These are phyloP conservation scores for Cyanoderma ruficeps DNA, from an alignment of 2,113 vertebrate genomes.

Conservation along the genomic window DNA sequence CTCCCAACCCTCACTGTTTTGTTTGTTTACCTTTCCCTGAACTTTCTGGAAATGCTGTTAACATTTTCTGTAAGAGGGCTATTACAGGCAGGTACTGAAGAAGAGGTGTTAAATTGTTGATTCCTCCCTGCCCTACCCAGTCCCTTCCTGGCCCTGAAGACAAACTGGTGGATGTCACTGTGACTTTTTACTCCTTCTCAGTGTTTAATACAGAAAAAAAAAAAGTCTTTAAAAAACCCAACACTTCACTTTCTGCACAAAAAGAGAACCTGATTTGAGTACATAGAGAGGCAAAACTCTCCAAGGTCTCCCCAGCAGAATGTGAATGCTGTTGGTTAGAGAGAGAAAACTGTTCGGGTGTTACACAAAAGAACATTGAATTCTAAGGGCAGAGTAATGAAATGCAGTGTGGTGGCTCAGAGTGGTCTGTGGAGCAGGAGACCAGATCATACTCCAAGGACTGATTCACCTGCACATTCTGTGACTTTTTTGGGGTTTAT, in stretches of 20 bases:
- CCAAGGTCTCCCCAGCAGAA: not conserved
- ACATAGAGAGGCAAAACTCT: not conserved
- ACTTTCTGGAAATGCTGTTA: not conserved
- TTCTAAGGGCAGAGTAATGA: not conserved
- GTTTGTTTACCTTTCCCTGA: not conserved
- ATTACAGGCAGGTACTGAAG: not conserved
- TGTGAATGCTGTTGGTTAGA: not conserved
- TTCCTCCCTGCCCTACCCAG: not conserved
- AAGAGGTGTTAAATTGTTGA: not conserved
- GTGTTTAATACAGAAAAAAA: not conserved
- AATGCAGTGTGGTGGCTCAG: not conserved
- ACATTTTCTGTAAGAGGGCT: not conserved
- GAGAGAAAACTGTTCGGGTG: not conserved
- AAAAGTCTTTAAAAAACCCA: rapidly evolving
- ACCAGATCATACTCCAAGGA: not conserved
- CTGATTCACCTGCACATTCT: not conserved
- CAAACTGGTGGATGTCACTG: not conserved
- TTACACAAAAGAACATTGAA: not conserved
- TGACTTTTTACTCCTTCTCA: not conserved
- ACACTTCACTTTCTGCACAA: not conserved
- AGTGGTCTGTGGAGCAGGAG: not conserved
- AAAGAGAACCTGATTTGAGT: not conserved
- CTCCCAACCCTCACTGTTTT: not conserved
- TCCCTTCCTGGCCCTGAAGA: not conserved
- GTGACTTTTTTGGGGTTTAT: not conserved